Base-by-base conservation (phyloP, 53 echinoderm and acorn worm genomes). In the Echinarachnius parma region DNA sequence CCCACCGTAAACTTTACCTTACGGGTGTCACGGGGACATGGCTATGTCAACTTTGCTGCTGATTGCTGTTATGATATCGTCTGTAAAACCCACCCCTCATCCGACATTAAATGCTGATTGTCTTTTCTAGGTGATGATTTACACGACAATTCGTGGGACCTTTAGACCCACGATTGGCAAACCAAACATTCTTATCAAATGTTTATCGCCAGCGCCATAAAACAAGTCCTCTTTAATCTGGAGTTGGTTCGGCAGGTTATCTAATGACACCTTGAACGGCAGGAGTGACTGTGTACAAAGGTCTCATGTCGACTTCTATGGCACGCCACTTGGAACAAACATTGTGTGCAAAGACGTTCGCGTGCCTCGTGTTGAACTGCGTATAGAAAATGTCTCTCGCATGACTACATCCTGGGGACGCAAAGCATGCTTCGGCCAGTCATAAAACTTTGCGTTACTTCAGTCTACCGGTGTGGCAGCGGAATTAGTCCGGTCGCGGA, bases 11-110 rank as follows among this genome's bases (percentile, higher is more conserved):
- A n/a, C n/a, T n/a, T n/a, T n/a, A n/a, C n/a, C n/a, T n/a, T n/a
- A n/a, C n/a, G n/a, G 21, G 34, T 68, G 68, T 68, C 53, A 68
- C 33, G 49, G 15, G 68, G 68, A n/a, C 48, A 68, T 50, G 50
- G 18, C 18, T 14, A 49, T 30, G 49, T 65, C 44, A 46, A 47
- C 65, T n/a, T 18, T 27, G 65, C 28, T 46, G 1, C 65, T 47
- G 65, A 65, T 65, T 65, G 13, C 39, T 39, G 39, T 39, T 39
- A 27, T 22, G 65, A 45, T 65, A 65, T 46, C 20, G n/a, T n/a
- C n/a, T n/a, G n/a, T n/a, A n/a, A n/a, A n/a, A n/a, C n/a, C n/a
- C n/a, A n/a, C n/a, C n/a, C n/a, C n/a, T n/a, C n/a, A n/a, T n/a
- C n/a, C 36, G 29, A 15, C 39, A 39, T 14, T 14, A 10, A 49